Evolutionary conservation across 2,888 invertebrate species (phyloP).

Genomic region (Caenorhabditis afra): DNA sequence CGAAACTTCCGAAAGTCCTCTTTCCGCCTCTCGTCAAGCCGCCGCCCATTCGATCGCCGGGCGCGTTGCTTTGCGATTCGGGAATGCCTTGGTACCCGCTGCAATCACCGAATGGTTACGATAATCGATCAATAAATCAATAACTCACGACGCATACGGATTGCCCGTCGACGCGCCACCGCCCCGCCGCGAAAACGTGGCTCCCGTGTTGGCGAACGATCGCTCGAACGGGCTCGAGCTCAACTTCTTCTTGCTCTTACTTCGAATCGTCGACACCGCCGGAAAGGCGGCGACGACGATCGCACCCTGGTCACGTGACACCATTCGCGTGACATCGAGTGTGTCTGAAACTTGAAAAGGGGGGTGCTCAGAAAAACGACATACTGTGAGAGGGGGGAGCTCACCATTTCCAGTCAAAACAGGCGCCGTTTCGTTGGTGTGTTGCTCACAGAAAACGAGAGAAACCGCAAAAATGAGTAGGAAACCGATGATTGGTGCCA

Average conservation of each 20-base stretch:
- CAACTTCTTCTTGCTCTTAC: conserved; percentile 49
- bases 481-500: no score
- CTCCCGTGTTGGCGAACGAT: conserved; percentile 42
- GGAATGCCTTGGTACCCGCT: conserved; percentile 54
- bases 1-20: conserved; percentile 55
- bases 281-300: conserved; percentile 56
- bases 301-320: conserved; percentile 54
- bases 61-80: conserved; percentile 34
- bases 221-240: conserved; percentile 28
- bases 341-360: no score
- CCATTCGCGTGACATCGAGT: background rate
- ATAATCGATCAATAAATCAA: no score
- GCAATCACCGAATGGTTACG: background rate
- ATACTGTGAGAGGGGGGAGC: no score
- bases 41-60: conserved; percentile 42
- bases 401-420: no score
- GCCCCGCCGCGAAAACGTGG: conserved; percentile 47
- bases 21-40: conserved; percentile 54
- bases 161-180: conserved; percentile 43
- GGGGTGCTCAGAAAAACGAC: no score
- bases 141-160: conserved; percentile 49
- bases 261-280: conserved; percentile 48
- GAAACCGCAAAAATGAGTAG: no score
- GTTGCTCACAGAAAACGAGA: no score
- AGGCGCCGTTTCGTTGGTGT: no score